Evolutionary conservation across 2,888 invertebrate species (phyloP), one percentile per base, ranked within the genome.

Genomic region (Sinotaia quadrata): DNA sequence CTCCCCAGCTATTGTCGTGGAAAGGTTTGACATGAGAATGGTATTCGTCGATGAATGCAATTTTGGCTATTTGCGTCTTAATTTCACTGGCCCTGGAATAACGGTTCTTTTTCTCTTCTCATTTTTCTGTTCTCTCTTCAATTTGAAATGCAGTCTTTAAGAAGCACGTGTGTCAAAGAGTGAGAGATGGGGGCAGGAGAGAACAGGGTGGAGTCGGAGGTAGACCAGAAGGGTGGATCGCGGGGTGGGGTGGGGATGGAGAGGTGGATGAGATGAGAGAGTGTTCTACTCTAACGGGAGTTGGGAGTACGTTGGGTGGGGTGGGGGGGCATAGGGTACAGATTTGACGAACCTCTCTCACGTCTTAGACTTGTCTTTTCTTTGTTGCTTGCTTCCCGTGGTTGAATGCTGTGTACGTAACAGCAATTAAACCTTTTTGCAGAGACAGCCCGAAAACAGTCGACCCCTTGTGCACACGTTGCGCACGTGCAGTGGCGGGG

Each of bases 11-110:
- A n/a, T n/a, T 47, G 18, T 5, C n/a, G 47, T 8, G 47, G 24
- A 47, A 47, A 47, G 24, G 47, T 47, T 47, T 47, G 47, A 47
- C 47, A 47, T 47, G 47, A 47, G 47, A 47, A 47, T 47, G 24
- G 47, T 47, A 47, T 47, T 47, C 47, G 12, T 47, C 47, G 24
- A 47, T 47, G 47, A 47, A 18, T 47, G 47, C 24, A 47, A 47
- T 47, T 47, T 24, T 47, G 47, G 47, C 47, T 24, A 47, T 47
- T 47, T 47, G 47, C n/a, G 47, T 24, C 24, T 18, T 18, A n/a
- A 21, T 47, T 47, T 24, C 24, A 21, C 47, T 47, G 47, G n/a
- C 18, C 47, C 47, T 18, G 47, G 24, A 47, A 47, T 47, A 47
- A 47, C 47, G 47, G 47, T 8, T 24, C 47, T 47, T 21, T 47